Base-by-base conservation (phyloP, 2,888 invertebrate species). In the Athalia circularis region DNA sequence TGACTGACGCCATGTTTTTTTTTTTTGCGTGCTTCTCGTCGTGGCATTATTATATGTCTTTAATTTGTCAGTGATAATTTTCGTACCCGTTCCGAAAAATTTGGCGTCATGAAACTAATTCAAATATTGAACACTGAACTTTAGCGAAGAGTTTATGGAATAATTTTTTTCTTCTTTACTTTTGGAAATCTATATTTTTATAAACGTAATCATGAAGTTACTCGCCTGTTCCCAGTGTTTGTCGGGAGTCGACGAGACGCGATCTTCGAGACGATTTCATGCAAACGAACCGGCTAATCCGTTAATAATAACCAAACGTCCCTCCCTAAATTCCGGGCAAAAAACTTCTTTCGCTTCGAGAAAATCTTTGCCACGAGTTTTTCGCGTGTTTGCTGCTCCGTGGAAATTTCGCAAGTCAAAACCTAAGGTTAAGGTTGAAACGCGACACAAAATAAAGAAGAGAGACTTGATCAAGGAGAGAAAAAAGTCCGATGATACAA, bases 181-280 rank as follows among this genome's bases (percentile, higher is more conserved):
- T 50, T 83, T 85, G 29, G 91, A 90, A 83, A 90, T 90, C 79
- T 86, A 85, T 77, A 91, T 90, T 81, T 81, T 91, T 62, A 3
- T 8, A 62, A 62, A 62, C 0, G 8, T 3, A 62, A 62, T 45
- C 3, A 88, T 88, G 88, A 87, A 85, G 83, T 83, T 88, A 64
- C 85, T 86, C 62, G 79, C 83, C 70, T 88, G 88, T 80, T 84
- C 87, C 15, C 84, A 83, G 65, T 88, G 88, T 80, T 81, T 87
- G 45, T 80, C 83, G 29, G 81, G 62, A 57, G 79, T 83, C 47
- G 82, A 85, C 54, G 82, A 82, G 48, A 52, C 83, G 45, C 76
- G 79, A 29, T 65, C 79, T 48, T 79, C 79, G 43, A 57, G 74
- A 78, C 65, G 79, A 77, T 75, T 74, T 52, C 78, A 81, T 45